A percentile compares a stretch with the other conserved stretches of the same genome.
These are phyloP conservation scores for Gonatopus flavifemur DNA, from an alignment of 1,140 invertebrate species.

Conservation along the genomic window DNA sequence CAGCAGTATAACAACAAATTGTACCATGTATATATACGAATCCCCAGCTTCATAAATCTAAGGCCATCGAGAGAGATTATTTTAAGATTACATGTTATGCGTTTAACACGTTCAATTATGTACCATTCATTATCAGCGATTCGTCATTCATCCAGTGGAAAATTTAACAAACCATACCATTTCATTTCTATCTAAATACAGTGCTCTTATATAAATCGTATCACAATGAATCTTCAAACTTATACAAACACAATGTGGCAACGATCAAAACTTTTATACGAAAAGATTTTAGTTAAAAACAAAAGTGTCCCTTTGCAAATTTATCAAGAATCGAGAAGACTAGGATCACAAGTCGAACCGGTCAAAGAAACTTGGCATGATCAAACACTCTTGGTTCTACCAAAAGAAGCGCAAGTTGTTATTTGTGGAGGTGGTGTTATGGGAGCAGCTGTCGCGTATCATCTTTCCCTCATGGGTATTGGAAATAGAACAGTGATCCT, in stretches of 20 bases:
- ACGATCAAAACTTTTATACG: slow-evolving; percentile 22
- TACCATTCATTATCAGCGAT: no score
- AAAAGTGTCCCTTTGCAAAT: slow-evolving; percentile 1
- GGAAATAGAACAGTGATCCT: slow-evolving; percentile 81
- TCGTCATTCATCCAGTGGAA: no score
- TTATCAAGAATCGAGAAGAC: slow-evolving; percentile 4
- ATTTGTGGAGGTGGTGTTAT: slow-evolving; percentile 94
- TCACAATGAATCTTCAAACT: no score
- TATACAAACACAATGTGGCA: slow-evolving; percentile 31
- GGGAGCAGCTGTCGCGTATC: slow-evolving; percentile 92
- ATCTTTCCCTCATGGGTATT: slow-evolving; percentile 83
- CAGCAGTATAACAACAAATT: no score
- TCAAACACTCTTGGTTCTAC: slow-evolving; percentile 21
- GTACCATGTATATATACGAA: no score
- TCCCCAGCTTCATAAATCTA: no score
- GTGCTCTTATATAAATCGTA: no score
- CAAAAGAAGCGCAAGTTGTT: slow-evolving; percentile 67
- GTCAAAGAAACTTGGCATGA: slow-evolving; percentile 14
- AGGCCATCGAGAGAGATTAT: no score
- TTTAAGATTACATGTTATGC: no score
- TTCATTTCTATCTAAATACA: no score
- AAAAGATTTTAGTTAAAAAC: slow-evolving; percentile 6
- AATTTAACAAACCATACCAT: no score
- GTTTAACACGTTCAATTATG: no score
- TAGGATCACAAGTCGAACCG: slow-evolving; percentile 5